Evolutionary conservation across 2,888 invertebrate genomes (phyloP).

Genomic region (Xylocampa areola): DNA sequence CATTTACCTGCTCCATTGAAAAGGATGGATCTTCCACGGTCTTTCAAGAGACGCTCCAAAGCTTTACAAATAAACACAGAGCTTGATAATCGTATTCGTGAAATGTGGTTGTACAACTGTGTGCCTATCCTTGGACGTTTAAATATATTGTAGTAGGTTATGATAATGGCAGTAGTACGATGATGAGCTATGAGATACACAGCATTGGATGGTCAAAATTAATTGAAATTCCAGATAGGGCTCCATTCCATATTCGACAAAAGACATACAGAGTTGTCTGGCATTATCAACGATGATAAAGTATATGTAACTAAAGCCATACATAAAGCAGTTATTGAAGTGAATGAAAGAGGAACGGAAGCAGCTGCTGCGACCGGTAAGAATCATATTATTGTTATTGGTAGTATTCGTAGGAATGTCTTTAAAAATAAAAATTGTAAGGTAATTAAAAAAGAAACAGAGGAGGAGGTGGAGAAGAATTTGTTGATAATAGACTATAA

Average conservation of each 20-base stretch:
- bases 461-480: not conserved
- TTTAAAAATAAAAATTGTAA: not conserved
- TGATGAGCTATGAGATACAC: no score
- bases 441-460: no score
- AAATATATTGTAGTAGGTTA: no score
- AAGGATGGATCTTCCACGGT: no score
- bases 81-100: no score
- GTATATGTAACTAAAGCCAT: slow-evolving; percentile 91
- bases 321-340: slow-evolving; percentile 94
- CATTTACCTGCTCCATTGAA: no score
- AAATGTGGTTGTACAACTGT: no score
- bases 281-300: slow-evolving; percentile 80
- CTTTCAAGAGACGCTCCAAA: no score
- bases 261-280: slow-evolving; percentile 86
- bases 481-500: no score
- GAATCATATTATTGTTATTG: slow-evolving; percentile 52
- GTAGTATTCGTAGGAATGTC: not conserved
- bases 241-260: slow-evolving; percentile 89
- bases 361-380: slow-evolving; percentile 94
- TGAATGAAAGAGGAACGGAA: slow-evolving; percentile 94
- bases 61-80: no score
- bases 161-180: no score
- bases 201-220: not conserved
- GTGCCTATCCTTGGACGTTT: no score
- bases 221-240: slow-evolving; percentile 89